Evolutionary conservation across 2,888 invertebrate species (phyloP), one percentile per base, ranked within the genome.

Genomic region (Lepidochrysops patricia): DNA sequence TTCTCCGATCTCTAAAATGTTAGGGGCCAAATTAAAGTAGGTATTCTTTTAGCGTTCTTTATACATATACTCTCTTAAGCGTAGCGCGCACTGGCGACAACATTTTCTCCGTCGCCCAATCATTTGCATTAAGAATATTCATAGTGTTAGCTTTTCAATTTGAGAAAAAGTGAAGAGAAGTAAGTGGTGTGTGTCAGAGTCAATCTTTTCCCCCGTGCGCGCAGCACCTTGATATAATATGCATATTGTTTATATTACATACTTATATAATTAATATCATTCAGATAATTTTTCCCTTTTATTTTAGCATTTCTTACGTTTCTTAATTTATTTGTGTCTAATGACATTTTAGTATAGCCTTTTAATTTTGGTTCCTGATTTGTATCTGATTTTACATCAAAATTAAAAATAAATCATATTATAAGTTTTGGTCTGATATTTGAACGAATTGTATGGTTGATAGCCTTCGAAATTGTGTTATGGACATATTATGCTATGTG

Each of bases 11-110:
- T 59, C 58, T 49, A 27, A 59, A 59, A 59, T 59, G 34, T 3
- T 52, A 52, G 58, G 58, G 58, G 58, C 58, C 35, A 59, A 59
- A 50, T 52, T 35, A 15, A 35, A 43, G 25, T 59, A 59, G 35
- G 49, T 26, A 19, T 13, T 34, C 52, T 52, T 26, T 59, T 52
- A 26, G 35, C 35, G 26, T 50, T 59, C 13, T 59, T 52, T 50
- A 34, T 58, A 23, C 35, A 34, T 58, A 23, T 35, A 52, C 35
- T 59, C 35, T n/a, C 50, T 35, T 59, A n/a, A n/a, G n/a, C n/a
- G n/a, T n/a, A n/a, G n/a, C n/a, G n/a, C n/a, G n/a, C n/a, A n/a
- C n/a, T n/a, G n/a, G n/a, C n/a, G n/a, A n/a, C n/a, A n/a, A n/a
- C n/a, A n/a, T n/a, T n/a, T n/a, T n/a, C n/a, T n/a, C n/a, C n/a